phyloP scores from a whole-genome alignment of 2,797 vertebrate species.

The Myotis pilosus region DNA sequence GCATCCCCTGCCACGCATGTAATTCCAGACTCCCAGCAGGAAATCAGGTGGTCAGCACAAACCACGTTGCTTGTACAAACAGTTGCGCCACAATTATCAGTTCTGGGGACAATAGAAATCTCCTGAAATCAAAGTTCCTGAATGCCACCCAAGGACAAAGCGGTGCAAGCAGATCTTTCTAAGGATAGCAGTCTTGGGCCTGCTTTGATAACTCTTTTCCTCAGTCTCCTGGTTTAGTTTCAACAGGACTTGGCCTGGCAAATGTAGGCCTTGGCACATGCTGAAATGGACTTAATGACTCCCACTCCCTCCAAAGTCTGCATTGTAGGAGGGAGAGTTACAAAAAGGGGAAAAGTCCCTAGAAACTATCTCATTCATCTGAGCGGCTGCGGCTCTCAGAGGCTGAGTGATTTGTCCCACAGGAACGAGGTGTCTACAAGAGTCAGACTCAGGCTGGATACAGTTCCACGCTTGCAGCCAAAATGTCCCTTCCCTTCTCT shows the following conservation, averaged over 20 bases:
- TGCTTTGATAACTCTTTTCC: neutral
- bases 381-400: neutral
- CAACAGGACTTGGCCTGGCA: neutral
- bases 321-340: neutral
- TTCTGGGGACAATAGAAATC: neutral
- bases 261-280: neutral
- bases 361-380: neutral
- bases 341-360: neutral
- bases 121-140: neutral
- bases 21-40: neutral
- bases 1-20: neutral
- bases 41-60: neutral
- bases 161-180: neutral
- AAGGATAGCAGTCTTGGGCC: neutral
- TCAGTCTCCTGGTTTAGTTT: neutral
- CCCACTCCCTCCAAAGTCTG: neutral
- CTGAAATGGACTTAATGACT: neutral
- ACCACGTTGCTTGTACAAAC: neutral
- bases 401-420: neutral
- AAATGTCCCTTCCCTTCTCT: neutral
- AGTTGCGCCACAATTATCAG: neutral
- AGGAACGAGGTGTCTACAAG: neutral
- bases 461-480: neutral
- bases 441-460: neutral
- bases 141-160: neutral